Evolutionary conservation across 92 coral and sea anemone species (phyloP).

Genomic region (Parazoanthus darwini): DNA sequence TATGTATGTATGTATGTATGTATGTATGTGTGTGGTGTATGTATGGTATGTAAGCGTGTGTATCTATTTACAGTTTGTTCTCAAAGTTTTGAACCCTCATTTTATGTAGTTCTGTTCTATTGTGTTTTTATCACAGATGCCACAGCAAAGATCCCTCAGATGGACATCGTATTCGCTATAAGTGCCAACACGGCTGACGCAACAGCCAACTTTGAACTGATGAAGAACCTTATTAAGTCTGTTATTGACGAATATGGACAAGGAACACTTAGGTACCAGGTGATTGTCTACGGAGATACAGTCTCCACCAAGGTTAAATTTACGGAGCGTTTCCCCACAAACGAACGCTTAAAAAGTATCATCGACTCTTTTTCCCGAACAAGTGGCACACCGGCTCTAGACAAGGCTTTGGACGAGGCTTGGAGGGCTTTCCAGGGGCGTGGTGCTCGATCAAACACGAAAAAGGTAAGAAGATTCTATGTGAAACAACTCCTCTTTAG

Average conservation of each 20-base stretch:
- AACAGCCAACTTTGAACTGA: slow-evolving; percentile 26
- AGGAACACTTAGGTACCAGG: neutral
- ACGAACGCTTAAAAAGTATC: slow-evolving; percentile 17
- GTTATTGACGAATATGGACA: slow-evolving; percentile 24
- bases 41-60: too few relatives aligned
- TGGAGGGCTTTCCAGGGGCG: slow-evolving; percentile 7
- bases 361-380: slow-evolving; percentile 13
- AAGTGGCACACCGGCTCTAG: slow-evolving; percentile 26
- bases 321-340: slow-evolving; percentile 3
- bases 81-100: too few relatives aligned
- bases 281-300: slow-evolving; percentile 23
- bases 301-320: slow-evolving; percentile 15
- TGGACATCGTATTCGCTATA: slow-evolving; percentile 52
- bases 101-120: neutral
- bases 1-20: too few relatives aligned
- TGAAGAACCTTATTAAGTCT: slow-evolving; percentile 40
- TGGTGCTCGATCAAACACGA: neutral
- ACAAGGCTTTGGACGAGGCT: slow-evolving; percentile 19
- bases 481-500: neutral
- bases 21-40: too few relatives aligned
- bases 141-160: neutral
- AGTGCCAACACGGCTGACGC: slow-evolving; percentile 35
- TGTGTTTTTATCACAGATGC: neutral
- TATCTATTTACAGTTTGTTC: too few relatives aligned
- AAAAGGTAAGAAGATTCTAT: neutral